Base-by-base conservation (phyloP, 1,140 invertebrate genomes). In the Diabrotica undecimpunctata region DNA sequence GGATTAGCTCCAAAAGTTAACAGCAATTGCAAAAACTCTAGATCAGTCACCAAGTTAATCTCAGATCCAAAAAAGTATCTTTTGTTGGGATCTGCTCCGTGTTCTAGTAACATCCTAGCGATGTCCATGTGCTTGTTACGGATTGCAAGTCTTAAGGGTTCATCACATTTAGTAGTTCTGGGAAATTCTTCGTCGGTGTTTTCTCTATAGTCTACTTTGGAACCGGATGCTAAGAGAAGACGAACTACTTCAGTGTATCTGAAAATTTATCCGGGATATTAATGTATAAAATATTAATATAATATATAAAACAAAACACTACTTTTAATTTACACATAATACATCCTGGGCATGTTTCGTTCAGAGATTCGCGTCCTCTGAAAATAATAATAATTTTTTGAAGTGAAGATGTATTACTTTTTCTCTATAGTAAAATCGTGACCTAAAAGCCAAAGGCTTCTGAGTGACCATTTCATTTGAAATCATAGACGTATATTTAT, bases 11-110 rank as follows among this genome's bases (percentile, higher is more conserved):
- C 93, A 73, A 93, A 92, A 11, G 87, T 87, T 13, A 96, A 81
- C 60, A 96, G 77, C 58, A 95, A 79, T 75, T 93, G 88, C 77
- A 96, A 79, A 72, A 90, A 94, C 65, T 92, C 87, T 53, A 91
- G 80, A 72, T 95, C 93, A 36, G 87, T 90, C 4, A 95, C 88
- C 53, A 95, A 80, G 76, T 95, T 95, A 61, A 96, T 93, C 80
- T 96, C 93, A 0, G 91, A 86, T 4, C 94, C 94, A 73, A 95
- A 92, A 79, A 96, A 96, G 76, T 94, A 94, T 9, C 83, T 86
- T 80, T 87, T 92, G 79, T 87, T 94, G 63, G 86, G 87, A 78
- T 90, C 87, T 0, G 88, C 88, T 2, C 88, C 88, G 64, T 88
- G 85, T 71, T 91, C 88, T 25, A 90, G 78, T 0, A 91, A 77